Base-by-base conservation (phyloP, 1,140 invertebrate species). In the Drosophila oshimai region DNA sequence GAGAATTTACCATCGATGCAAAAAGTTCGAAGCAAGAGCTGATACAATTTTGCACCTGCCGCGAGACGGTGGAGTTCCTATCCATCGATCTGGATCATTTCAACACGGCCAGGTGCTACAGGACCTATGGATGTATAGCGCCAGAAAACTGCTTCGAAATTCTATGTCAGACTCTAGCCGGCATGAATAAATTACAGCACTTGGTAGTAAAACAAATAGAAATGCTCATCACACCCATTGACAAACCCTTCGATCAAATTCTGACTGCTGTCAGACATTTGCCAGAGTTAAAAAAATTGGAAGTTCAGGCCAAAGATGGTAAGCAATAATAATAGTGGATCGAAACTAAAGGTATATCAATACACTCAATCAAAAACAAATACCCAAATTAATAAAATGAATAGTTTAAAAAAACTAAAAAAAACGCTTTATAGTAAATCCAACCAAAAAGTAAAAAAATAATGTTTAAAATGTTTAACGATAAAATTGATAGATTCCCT, bases 11-110 rank as follows among this genome's bases (percentile, higher is more conserved):
- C 4, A 4, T 84, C 4, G 42, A 74, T 6, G 33, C 6, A 10
- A 31, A 31, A 2, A 50, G 37, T 18, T 2, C 34, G 0, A 28
- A 13, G n/a, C 5, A 7, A 0, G 37, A 84, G 18, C 36, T 86
- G 0, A 55, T 79, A 1, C 37, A 53, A 28, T 46, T 84, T 2
- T 55, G 70, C 24, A 84, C 67, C n/a, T 75, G 74, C 9, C 55
- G 80, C 0, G 74, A 60, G 22, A 0, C 29, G 1, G 74, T 84
- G 1, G 12, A 62, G n/a, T 10, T 6, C 0, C 51, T 84, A 0
- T 64, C 36, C 36, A 71, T 84, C 10, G 47, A 86, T 49, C 10
- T 84, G 28, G 55, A 54, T 46, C 51, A 71, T 24, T 84, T 79
- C 13, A 22, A 68, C 24, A 49, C 24, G 1, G 6, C 18, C 0